Percentiles rank a stretch among this genome's conserved stretches.
These are phyloP conservation scores for Tethea ocularis DNA, from an alignment of 2,888 invertebrate genomes.

Conservation along the genomic window DNA sequence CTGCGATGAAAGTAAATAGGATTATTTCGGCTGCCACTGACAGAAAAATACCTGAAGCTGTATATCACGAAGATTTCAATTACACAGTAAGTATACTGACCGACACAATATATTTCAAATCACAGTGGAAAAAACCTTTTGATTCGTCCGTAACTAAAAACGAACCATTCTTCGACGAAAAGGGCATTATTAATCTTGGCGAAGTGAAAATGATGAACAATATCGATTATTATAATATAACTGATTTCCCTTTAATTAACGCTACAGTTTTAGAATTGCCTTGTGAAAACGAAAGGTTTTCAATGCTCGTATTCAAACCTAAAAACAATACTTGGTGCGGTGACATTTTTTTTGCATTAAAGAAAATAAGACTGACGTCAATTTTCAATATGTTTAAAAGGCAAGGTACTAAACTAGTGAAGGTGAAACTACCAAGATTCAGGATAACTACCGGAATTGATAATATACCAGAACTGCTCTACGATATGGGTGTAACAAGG, in stretches of 20 bases:
- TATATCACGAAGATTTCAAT: slow-evolving; percentile 55
- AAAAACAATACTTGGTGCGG: slow-evolving; percentile 32
- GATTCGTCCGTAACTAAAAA: slow-evolving; percentile 39
- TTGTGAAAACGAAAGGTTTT: slow-evolving; percentile 38
- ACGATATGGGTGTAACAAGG: slow-evolving; percentile 64
- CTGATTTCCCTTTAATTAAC: slow-evolving; percentile 44
- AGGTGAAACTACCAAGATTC: slow-evolving; percentile 61
- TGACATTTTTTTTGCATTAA: slow-evolving; percentile 55
- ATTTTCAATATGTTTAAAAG: slow-evolving; percentile 51
- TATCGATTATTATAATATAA: slow-evolving; percentile 49
- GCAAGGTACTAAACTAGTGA: slow-evolving; percentile 38
- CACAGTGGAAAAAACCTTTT: slow-evolving; percentile 58
- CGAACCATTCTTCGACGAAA: slow-evolving; percentile 45
- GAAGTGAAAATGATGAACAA: slow-evolving; percentile 65
- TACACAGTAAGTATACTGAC: slow-evolving; percentile 49
- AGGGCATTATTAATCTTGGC: slow-evolving; percentile 28
- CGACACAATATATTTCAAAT: slow-evolving; percentile 57
- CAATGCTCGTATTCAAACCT: slow-evolving; percentile 62
- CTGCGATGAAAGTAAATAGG: slow-evolving; percentile 47
- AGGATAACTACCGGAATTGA: slow-evolving; percentile 49
- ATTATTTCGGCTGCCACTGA: slow-evolving; percentile 40
- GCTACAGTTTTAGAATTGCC: slow-evolving; percentile 60
- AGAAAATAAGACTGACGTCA: slow-evolving; percentile 45
- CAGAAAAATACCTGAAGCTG: slow-evolving; percentile 35
- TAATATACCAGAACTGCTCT: slow-evolving; percentile 58